Percentiles rank a stretch among this genome's conserved stretches.
phyloP scores from a whole-genome alignment of 2,113 vertebrate species.

The pig (Sus scrofa) region T2T-Sscrofa CM000819.6:12742001-12742500 shows the following conservation, averaged over 20 bases:
- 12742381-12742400: slow-evolving; percentile 99
- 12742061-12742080: slow-evolving; percentile 99
- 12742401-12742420: slow-evolving; percentile 96
- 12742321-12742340: slow-evolving; percentile 88
- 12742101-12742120: slow-evolving; percentile 95
- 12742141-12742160: slow-evolving; percentile 94
- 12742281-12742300: slow-evolving; percentile 91
- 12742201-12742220: slow-evolving; percentile 95
- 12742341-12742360: slow-evolving; percentile 93
- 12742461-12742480: slow-evolving; percentile 87
- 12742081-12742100: slow-evolving; percentile 99
- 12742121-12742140: slow-evolving; percentile 92
- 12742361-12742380: slow-evolving; percentile 99
- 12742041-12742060: slow-evolving; percentile 98
- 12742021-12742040: slow-evolving; percentile 97
- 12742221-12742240: slow-evolving; percentile 91
- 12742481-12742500: slow-evolving; percentile 84
- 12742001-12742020: slow-evolving; percentile 98
- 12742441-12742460: slow-evolving; percentile 87
- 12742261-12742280: slow-evolving; percentile 90
- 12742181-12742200: slow-evolving; percentile 92
- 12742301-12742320: slow-evolving; percentile 90
- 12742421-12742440: slow-evolving; percentile 87
- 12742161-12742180: slow-evolving; percentile 96
- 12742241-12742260: slow-evolving; percentile 88